A percentile compares a stretch with the other conserved stretches of the same genome.
Evolutionary conservation across 2,113 vertebrate species (phyloP).

Genomic region (Castor canadensis): DNA sequence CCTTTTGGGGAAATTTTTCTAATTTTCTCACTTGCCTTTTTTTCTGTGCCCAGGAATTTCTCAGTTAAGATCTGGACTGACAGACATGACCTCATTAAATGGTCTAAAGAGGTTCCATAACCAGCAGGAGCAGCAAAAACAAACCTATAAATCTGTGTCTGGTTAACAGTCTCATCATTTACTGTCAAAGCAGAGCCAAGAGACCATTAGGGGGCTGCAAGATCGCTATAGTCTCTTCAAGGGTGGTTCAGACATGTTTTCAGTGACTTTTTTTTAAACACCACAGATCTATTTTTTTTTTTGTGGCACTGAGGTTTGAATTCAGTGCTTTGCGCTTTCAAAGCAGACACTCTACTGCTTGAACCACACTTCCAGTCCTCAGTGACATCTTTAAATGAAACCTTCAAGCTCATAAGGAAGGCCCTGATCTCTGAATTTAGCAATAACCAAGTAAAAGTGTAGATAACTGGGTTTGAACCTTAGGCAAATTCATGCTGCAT

Average conservation of each 20-base stretch:
- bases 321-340: too few relatives aligned
- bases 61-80: background rate
- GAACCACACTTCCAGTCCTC: too few relatives aligned
- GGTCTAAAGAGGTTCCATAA: background rate
- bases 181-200: background rate
- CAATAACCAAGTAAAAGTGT: background rate
- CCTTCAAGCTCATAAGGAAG: background rate
- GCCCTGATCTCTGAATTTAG: background rate
- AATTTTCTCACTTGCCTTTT: background rate
- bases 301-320: too few relatives aligned
- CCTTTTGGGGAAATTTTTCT: background rate
- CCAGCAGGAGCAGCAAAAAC: background rate
- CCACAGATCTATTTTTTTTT: background rate
- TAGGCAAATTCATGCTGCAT: background rate
- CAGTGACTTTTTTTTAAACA: background rate
- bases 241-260: background rate
- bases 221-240: background rate
- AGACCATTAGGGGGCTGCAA: background rate
- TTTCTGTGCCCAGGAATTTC: background rate
- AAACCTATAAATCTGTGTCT: background rate
- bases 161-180: background rate
- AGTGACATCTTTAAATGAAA: background rate
- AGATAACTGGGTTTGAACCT: background rate
- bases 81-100: background rate
- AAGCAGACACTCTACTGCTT: too few relatives aligned